Percentiles rank a stretch among this genome's conserved stretches.
Conservation (phyloP, 2,888 invertebrate genomes). For the Megamerina dolium region DNA sequence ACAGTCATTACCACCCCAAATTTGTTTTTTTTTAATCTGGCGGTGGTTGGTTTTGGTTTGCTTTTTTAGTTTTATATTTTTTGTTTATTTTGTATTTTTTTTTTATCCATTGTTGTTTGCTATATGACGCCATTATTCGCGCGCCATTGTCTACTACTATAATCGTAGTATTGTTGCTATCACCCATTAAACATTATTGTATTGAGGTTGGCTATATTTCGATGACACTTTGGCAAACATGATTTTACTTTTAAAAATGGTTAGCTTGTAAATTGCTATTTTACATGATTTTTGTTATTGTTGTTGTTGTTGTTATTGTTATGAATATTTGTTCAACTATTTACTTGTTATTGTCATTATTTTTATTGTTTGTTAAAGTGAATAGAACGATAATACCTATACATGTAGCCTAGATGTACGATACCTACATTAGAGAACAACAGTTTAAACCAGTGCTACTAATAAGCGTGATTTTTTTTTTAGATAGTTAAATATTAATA, state of each 20-base stretch:
- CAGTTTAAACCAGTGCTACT: too few relatives aligned
- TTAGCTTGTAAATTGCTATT: too few relatives aligned
- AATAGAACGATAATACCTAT: too few relatives aligned
- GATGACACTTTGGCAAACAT: conserved; percentile 20
- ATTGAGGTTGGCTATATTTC: conserved; percentile 12
- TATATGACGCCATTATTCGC: background rate
- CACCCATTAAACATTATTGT: background rate
- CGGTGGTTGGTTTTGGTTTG: conserved; percentile 8
- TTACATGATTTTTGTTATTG: too few relatives aligned
- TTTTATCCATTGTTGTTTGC: conserved; percentile 5
- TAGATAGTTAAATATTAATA: too few relatives aligned
- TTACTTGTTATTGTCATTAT: too few relatives aligned
- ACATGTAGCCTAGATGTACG: too few relatives aligned
- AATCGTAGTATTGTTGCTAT: conserved; percentile 1
- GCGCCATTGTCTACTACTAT: conserved; percentile 8
- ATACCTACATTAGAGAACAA: too few relatives aligned
- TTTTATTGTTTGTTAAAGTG: too few relatives aligned
- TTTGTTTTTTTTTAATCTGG: conserved; percentile 7
- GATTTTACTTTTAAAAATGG: conserved; percentile 23
- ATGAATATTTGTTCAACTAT: too few relatives aligned
- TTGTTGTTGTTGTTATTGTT: too few relatives aligned
- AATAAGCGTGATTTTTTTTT: too few relatives aligned
- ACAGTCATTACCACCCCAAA: background rate
- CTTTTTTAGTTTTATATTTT: background rate
- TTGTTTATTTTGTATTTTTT: background rate